Evolutionary conservation across 1,140 invertebrate genomes (phyloP).

Genomic region (Spodoptera frugiperda): DNA sequence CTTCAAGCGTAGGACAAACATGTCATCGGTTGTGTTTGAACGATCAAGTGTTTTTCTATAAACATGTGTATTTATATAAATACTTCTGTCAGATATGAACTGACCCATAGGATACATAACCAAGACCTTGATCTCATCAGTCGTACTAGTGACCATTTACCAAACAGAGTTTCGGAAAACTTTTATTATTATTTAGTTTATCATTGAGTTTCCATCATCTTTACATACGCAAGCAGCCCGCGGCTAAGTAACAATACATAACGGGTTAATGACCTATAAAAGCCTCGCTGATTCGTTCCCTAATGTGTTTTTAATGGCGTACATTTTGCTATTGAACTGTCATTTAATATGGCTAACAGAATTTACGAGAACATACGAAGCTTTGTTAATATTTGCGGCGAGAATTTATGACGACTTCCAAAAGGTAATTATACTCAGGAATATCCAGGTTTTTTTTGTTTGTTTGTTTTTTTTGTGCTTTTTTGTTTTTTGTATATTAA

Average conservation of each 20-base stretch:
- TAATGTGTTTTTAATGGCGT: slow-evolving; percentile 77
- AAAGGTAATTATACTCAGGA: slow-evolving; percentile 23
- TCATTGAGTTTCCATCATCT: slow-evolving; percentile 21
- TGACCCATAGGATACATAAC: too few relatives aligned
- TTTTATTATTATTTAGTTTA: slow-evolving; percentile 1
- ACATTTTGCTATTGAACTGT: slow-evolving; percentile 68
- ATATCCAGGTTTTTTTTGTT: not conserved
- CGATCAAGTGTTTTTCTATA: too few relatives aligned
- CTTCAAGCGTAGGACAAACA: too few relatives aligned
- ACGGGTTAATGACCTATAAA: slow-evolving; percentile 71
- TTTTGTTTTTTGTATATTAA: not conserved
- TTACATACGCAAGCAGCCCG: slow-evolving; percentile 32
- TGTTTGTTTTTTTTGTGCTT: not conserved
- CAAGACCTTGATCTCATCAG: too few relatives aligned
- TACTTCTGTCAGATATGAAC: too few relatives aligned
- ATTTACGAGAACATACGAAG: slow-evolving; percentile 53
- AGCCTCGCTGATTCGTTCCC: slow-evolving; percentile 61
- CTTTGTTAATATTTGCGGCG: slow-evolving; percentile 46
- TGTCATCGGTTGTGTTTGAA: too few relatives aligned
- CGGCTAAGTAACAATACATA: slow-evolving; percentile 56
- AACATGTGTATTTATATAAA: too few relatives aligned
- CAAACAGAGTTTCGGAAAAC: too few relatives aligned
- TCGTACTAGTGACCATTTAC: too few relatives aligned
- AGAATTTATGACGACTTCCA: slow-evolving; percentile 27
- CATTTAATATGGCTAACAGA: slow-evolving; percentile 63